phyloP scores from a whole-genome alignment of 2,888 invertebrate species.

The Drosophila mettleri region DNA sequence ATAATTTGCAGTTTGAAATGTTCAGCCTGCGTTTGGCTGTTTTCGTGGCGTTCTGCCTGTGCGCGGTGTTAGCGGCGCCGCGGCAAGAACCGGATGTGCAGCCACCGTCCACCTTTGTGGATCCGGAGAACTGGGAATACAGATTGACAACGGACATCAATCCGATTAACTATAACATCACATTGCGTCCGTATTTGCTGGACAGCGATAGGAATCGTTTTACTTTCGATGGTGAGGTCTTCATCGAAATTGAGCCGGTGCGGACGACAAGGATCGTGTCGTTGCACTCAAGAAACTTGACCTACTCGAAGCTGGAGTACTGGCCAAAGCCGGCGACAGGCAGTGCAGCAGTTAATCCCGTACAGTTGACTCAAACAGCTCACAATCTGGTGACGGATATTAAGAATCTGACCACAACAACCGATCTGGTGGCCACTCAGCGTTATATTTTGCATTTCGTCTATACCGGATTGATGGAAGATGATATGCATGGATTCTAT shows the following conservation, averaged over 20 bases:
- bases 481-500: conserved; percentile 86
- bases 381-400: conserved; percentile 78
- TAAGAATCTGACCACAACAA: conserved; percentile 71
- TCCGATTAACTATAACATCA: conserved; percentile 87
- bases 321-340: conserved; percentile 51
- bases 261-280: conserved; percentile 84
- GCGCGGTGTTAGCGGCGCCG: conserved; percentile 51
- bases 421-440: conserved; percentile 73
- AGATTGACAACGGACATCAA: conserved; percentile 81
- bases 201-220: conserved; percentile 70
- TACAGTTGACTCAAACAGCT: too few relatives aligned
- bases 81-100: conserved; percentile 23
- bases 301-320: conserved; percentile 56
- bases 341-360: neutral
- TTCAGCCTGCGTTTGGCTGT: conserved; percentile 46
- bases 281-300: conserved; percentile 86
- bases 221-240: conserved; percentile 82
- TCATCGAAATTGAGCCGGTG: conserved; percentile 85
- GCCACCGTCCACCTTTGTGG: conserved; percentile 37
- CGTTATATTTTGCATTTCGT: conserved; percentile 85
- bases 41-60: conserved; percentile 59
- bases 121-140: conserved; percentile 57
- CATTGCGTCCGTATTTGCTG: conserved; percentile 86
- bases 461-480: conserved; percentile 86
- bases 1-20: conserved; percentile 49